These are phyloP conservation scores for Microtus ochrogaster DNA, from an alignment of 2,113 vertebrate genomes.

Conservation along the genomic window DNA sequence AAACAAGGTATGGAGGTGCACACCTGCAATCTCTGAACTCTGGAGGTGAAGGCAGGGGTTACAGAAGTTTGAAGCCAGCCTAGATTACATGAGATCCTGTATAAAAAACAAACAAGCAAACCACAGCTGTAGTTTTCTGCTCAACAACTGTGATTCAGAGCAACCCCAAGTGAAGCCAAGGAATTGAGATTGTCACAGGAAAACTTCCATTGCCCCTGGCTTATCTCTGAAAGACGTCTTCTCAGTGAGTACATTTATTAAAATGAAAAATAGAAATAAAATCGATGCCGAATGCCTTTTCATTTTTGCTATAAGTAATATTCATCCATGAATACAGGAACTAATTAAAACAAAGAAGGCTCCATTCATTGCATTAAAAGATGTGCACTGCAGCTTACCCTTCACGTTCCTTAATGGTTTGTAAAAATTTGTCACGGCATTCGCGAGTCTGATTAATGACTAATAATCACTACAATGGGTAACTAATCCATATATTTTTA, in stretches of 20 bases:
- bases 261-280: conserved; percentile 50
- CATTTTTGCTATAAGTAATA: conserved; percentile 47
- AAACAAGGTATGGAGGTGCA: neutral
- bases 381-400: conserved; percentile 21
- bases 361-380: conserved; percentile 58
- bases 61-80: neutral
- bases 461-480: conserved; percentile 23
- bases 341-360: conserved; percentile 59
- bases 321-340: neutral
- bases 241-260: conserved; percentile 35
- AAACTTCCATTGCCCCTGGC: neutral
- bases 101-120: neutral
- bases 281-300: conserved; percentile 30
- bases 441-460: conserved; percentile 43
- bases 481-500: conserved; percentile 7
- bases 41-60: neutral
- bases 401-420: conserved; percentile 39
- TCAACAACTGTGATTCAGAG: neutral
- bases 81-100: neutral
- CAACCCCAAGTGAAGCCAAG: neutral
- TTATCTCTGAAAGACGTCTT: conserved; percentile 47
- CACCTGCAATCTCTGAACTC: neutral
- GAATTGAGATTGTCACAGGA: neutral
- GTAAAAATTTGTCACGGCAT: conserved; percentile 34
- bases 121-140: neutral